phyloP scores from a whole-genome alignment of 2,797 vertebrate species.

The Sebastes dallii region DNA sequence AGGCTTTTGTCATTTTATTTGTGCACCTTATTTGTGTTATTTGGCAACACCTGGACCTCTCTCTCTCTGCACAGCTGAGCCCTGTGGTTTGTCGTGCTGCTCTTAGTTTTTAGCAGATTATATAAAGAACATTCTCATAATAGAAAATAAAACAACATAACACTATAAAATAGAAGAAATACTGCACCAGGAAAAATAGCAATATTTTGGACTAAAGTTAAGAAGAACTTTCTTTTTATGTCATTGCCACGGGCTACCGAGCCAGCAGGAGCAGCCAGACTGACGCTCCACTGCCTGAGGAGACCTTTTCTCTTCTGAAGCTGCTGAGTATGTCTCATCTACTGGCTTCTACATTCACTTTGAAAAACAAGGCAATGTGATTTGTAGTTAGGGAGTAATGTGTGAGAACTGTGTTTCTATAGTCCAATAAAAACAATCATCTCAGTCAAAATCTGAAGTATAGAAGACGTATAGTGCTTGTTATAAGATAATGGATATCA shows the following conservation, averaged over 20 bases:
- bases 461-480: neutral
- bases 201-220: neutral
- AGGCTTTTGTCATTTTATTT: neutral
- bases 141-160: neutral
- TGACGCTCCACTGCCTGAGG: neutral
- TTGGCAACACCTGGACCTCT: neutral
- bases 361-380: neutral
- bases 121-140: neutral
- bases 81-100: neutral
- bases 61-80: slow-evolving; percentile 1
- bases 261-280: neutral
- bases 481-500: neutral
- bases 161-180: neutral
- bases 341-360: neutral
- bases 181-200: neutral
- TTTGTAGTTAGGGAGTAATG: neutral
- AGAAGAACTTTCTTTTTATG: neutral
- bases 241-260: neutral
- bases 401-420: neutral
- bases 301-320: neutral
- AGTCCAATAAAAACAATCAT: neutral
- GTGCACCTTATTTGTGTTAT: neutral
- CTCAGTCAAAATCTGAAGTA: neutral
- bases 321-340: neutral
- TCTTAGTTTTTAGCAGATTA: neutral